phyloP scores from a whole-genome alignment of 2,888 invertebrate species.

The Cephonodes hylas region DNA sequence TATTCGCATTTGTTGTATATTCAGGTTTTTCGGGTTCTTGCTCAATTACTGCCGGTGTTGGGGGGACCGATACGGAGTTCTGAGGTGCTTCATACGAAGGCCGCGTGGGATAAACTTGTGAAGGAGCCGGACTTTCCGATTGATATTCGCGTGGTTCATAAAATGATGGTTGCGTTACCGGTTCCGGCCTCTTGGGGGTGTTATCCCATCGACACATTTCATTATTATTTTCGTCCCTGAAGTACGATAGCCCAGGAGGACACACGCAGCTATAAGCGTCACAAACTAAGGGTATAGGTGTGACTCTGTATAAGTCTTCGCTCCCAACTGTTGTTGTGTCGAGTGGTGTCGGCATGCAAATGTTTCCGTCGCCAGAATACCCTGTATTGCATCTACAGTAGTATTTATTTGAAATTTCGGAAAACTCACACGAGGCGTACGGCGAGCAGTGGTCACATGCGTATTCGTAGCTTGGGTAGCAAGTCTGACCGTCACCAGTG shows the following conservation, averaged over 20 bases:
- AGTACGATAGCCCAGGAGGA: constrained; percentile 59
- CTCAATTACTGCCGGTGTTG: not conserved
- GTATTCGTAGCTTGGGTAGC: constrained; percentile 59
- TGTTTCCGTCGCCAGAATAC: constrained; percentile 85
- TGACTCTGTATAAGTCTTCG: constrained; percentile 60
- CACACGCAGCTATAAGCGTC: constrained; percentile 52
- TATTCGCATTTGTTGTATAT: not conserved
- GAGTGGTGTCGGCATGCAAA: constrained; percentile 16
- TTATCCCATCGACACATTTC: constrained; percentile 54
- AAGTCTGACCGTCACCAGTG: constrained; percentile 87
- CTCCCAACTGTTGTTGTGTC: constrained; percentile 19
- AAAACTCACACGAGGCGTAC: constrained; percentile 48
- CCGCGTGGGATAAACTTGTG: not conserved
- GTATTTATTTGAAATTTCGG: constrained; percentile 40
- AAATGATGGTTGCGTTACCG: not conserved
- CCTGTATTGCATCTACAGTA: constrained; percentile 84
- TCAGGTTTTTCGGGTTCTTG: not conserved
- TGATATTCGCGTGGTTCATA: not conserved
- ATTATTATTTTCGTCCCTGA: constrained; percentile 53
- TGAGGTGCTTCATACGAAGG: not conserved
- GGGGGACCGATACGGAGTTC: not conserved
- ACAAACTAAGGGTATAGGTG: constrained; percentile 59
- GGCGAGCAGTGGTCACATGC: constrained; percentile 56
- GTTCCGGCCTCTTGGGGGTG: constrained; percentile 20
- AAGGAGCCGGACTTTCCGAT: not conserved